Percentiles rank a stretch among this genome's conserved stretches.
These are phyloP conservation scores for Pitta sordida DNA, from an alignment of 2,113 vertebrate species.

Conservation along the genomic window DNA sequence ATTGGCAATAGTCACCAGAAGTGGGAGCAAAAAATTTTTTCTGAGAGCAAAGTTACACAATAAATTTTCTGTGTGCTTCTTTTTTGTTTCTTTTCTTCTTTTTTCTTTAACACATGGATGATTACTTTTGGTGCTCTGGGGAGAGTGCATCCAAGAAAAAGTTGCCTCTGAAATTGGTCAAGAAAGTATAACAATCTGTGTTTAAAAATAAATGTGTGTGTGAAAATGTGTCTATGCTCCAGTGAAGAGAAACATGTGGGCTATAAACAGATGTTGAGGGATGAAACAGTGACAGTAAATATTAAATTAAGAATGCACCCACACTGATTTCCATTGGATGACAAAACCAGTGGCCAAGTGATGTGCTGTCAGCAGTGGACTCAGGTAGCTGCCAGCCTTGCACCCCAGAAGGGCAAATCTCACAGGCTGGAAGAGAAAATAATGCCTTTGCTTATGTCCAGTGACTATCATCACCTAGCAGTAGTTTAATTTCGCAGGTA, in stretches of 20 bases:
- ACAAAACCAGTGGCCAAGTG: neutral
- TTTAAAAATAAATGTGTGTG: neutral
- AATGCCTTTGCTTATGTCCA: neutral
- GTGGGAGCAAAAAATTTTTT: neutral
- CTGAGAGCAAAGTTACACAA: neutral
- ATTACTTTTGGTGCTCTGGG: neutral
- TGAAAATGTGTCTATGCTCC: neutral
- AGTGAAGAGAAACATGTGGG: neutral
- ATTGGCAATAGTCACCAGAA: neutral
- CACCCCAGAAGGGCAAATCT: neutral
- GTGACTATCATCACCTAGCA: neutral
- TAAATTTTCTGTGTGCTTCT: neutral
- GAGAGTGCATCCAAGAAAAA: neutral
- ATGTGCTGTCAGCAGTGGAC: neutral
- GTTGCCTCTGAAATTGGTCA: neutral
- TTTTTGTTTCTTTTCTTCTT: neutral
- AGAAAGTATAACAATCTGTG: neutral
- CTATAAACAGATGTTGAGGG: neutral
- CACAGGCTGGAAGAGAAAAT: neutral
- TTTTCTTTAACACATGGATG: neutral
- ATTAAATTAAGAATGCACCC: neutral
- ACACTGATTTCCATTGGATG: neutral
- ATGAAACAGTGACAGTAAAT: neutral
- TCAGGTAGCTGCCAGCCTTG: neutral
- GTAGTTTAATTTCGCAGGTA: neutral